Base-by-base conservation (phyloP, 2,113 vertebrate species). In the Ochotona princeps region DNA sequence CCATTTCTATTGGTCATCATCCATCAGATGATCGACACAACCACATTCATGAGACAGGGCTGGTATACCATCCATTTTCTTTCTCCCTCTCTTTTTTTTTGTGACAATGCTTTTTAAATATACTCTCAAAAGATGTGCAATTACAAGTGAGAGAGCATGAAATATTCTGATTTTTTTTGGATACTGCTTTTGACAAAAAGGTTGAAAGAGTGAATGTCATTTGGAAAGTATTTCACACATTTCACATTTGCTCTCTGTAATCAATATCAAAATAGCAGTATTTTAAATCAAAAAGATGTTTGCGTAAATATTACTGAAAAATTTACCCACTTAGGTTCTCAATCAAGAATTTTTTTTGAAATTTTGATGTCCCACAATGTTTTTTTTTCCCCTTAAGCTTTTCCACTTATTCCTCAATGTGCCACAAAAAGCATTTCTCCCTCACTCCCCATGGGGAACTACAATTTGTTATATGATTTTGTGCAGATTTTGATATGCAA, bases 281-380 rank as follows among this genome's bases (percentile, higher is more conserved):
- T 72, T 81, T 89, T 44, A 74, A 92, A 89, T 49, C 54, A 86
- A 74, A 35, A 87, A 73, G 12, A 70, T n/a, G 14, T 70, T 70
- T 83, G 70, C 15, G 18, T 47, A 66, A 90, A 86, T 61, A 83
- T 38, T 85, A 26, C 44, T 89, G 93, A 89, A 75, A 70, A 72
- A 82, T 93, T 87, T 63, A 20, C 38, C 1, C 84, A 11, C 12
- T 88, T 11, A 92, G 5, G 8, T 51, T 9, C 30, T 87, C 54
- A 70, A 21, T 60, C 0, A 38, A 86, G 73, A 91, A 49, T 76
- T 5, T 90, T 21, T 57, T 72, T 14, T 91, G 85, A 80, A 73
- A 17, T 81, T 23, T 60, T 82, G 28, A 87, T 67, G 47, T 5
- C 4, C 13, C 15, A 66, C 4, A 20, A 11, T 85, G 7, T 65